Percentiles rank a stretch among this genome's conserved stretches.
phyloP scores from a whole-genome alignment of 2,113 vertebrate genomes.

The Zapornia atra region DNA sequence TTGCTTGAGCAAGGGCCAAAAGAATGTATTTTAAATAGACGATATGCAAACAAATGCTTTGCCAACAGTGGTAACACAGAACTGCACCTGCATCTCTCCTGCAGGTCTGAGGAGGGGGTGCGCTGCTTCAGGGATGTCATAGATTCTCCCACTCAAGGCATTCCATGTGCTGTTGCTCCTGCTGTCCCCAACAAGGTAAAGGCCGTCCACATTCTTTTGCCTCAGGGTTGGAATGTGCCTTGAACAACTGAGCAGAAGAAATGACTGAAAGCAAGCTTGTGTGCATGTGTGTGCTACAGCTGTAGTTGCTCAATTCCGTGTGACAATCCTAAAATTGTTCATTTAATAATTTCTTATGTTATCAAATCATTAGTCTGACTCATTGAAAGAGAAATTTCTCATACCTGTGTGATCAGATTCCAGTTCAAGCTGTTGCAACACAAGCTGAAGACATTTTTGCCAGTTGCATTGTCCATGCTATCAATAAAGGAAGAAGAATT shows the following conservation, averaged over 20 bases:
- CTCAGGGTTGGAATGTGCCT: neutral
- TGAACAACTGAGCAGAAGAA: neutral
- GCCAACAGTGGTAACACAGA: neutral
- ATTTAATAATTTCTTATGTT: neutral
- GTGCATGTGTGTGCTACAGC: neutral
- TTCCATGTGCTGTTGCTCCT: conserved; percentile 68
- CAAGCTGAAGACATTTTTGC: neutral
- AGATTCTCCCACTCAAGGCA: conserved; percentile 71
- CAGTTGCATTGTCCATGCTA: neutral
- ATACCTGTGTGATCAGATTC: neutral
- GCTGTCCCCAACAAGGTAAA: conserved; percentile 82
- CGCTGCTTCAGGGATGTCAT: conserved; percentile 71
- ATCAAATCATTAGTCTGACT: neutral
- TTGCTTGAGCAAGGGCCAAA: neutral
- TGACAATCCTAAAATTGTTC: neutral
- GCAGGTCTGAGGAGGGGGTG: conserved; percentile 53
- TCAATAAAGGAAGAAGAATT: neutral
- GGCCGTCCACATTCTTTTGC: neutral
- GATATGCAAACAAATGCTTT: neutral
- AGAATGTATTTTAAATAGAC: neutral
- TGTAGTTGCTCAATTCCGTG: neutral
- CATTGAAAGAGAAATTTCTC: neutral
- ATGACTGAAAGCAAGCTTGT: neutral
- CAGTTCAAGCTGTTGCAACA: neutral
- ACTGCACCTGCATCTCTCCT: neutral